Conservation (phyloP, 2,113 vertebrate species). For the Anthoscopus minutus region DNA sequence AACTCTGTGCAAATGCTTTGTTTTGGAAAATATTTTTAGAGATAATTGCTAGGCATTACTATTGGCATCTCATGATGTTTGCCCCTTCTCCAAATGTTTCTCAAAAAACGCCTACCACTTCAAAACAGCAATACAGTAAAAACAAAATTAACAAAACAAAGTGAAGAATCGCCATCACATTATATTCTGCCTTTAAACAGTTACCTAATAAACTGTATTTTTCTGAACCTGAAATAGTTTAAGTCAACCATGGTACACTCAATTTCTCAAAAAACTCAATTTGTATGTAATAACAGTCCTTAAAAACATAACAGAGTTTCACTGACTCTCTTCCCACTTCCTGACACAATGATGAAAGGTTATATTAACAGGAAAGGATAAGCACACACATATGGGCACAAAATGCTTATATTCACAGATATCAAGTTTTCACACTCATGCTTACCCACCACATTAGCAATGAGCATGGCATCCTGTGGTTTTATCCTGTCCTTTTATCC, state of each 20-base stretch:
- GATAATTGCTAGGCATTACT: neutral
- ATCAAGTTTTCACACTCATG: neutral
- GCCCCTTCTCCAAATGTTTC: neutral
- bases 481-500: neutral
- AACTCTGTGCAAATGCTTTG: neutral
- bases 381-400: neutral
- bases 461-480: neutral
- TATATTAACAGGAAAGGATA: neutral
- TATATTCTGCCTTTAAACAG: neutral
- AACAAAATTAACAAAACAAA: neutral
- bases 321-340: neutral
- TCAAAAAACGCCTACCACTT: neutral
- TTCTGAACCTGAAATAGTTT: neutral
- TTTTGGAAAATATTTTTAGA: neutral
- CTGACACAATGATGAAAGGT: neutral
- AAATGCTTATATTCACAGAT: neutral
- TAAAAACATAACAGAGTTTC: neutral
- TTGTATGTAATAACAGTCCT: neutral
- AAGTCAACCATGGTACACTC: neutral
- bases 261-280: neutral
- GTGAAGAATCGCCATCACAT: neutral
- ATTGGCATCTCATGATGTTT: neutral
- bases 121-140: neutral
- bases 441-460: neutral
- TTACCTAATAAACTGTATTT: neutral